phyloP scores from a whole-genome alignment of 2,113 vertebrate genomes.

The Ciconia boyciana region DNA sequence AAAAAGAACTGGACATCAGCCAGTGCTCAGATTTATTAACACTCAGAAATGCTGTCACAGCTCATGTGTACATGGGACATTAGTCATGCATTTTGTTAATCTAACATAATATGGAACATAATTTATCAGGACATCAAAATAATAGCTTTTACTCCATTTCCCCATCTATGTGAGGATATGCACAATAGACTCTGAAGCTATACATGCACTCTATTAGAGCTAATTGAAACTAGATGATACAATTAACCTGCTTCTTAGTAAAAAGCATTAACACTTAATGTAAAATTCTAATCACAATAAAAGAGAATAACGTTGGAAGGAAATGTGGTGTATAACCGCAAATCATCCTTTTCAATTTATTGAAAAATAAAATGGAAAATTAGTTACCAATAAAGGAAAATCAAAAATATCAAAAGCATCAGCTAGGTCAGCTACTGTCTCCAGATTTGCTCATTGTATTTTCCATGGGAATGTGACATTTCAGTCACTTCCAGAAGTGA shows the following conservation, averaged over 20 bases:
- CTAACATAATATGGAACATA: constrained; percentile 76
- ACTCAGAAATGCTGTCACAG: constrained; percentile 73
- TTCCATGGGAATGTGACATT: constrained; percentile 2
- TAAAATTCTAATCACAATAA: constrained; percentile 74
- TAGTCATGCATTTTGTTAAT: constrained; percentile 82
- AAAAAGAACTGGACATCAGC: constrained; percentile 74
- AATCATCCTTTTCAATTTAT: constrained; percentile 50
- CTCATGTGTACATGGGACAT: constrained; percentile 73
- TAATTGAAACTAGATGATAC: constrained; percentile 81
- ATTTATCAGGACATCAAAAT: constrained; percentile 84
- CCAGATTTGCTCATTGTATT: background rate
- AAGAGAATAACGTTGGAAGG: constrained; percentile 46
- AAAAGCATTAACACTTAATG: constrained; percentile 72
- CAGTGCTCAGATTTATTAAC: constrained; percentile 79
- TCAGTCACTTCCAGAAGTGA: constrained; percentile 9
- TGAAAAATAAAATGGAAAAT: constrained; percentile 48
- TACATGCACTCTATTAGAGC: constrained; percentile 69
- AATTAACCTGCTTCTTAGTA: constrained; percentile 77
- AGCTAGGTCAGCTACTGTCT: background rate
- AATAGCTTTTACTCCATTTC: constrained; percentile 76
- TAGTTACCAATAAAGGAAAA: background rate
- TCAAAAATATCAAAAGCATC: background rate
- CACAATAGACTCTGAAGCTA: constrained; percentile 75
- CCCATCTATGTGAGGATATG: constrained; percentile 65
- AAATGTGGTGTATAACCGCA: constrained; percentile 60